Base-by-base conservation (phyloP, 2,888 invertebrate species). In the Sphecodes monilicornis region DNA sequence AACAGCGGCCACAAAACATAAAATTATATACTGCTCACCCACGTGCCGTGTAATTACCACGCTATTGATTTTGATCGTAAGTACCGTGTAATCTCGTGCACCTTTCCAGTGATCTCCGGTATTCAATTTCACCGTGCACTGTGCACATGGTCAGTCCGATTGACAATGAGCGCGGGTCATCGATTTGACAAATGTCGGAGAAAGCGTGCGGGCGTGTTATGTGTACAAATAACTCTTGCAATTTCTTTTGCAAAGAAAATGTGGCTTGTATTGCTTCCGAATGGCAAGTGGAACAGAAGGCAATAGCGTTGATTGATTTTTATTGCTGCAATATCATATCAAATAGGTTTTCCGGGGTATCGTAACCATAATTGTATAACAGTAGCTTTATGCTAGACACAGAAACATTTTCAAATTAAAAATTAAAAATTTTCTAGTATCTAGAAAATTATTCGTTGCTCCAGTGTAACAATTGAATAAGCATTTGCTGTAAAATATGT, bases 51-150 rank as follows among this genome's bases (percentile, higher is more conserved):
- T 43, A 78, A 78, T 78, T 57, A 81, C 57, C 72, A 22, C 13
- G 70, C 80, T 80, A 76, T 80, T 82, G 82, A 82, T 76, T 82
- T 75, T 76, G 71, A 82, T 75, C 29, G 64, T 26, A 8, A 60
- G 18, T 26, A n/a, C 79, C 41, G 74, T 54, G n/a, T 26, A 68
- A 78, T 82, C 73, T 73, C 29, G 22, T n/a, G 26, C n/a, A 70
- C 46, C 36, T 75, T 75, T 29, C 26, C 50, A 50, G 41, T 36
- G 39, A 39, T 10, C 39, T 43, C 29, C 29, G 26, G 39, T 13
- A 2, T 73, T 29, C 41, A 74, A 74, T 79, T 68, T 74, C 79
- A 50, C 29, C 74, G 13, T 16, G n/a, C n/a, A n/a, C n/a, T n/a
- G 29, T 13, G 29, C 26, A 26, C 57, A 13, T 5, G 50, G 57